Conservation (phyloP, 2,797 vertebrate species). For the Myotis findleyi region DNA sequence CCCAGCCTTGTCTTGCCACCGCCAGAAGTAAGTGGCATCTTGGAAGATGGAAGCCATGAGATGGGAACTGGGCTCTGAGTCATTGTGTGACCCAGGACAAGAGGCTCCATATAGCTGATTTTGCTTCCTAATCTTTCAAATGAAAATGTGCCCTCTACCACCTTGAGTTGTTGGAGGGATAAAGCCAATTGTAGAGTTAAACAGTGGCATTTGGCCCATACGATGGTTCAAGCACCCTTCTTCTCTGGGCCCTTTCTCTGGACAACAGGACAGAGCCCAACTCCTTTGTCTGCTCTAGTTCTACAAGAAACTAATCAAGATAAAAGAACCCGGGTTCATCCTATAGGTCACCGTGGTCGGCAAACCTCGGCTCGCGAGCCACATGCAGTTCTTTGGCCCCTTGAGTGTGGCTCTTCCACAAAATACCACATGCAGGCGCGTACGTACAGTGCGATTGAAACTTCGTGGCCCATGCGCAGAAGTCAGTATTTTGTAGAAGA, state of each 20-base stretch:
- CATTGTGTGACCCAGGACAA: neutral
- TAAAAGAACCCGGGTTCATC: neutral
- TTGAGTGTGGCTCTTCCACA: no score
- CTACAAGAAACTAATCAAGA: neutral
- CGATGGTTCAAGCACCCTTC: neutral
- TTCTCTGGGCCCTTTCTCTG: neutral
- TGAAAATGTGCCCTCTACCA: neutral
- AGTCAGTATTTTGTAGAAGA: no score
- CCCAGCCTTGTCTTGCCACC: accelerated
- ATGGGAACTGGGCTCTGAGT: conserved; percentile 33
- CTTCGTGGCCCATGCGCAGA: no score
- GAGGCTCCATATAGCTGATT: neutral
- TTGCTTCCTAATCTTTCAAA: conserved; percentile 40
- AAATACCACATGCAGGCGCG: no score
- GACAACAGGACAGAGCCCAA: neutral
- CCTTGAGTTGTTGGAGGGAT: neutral
- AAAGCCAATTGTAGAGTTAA: neutral
- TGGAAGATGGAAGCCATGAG: neutral
- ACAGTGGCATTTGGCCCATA: neutral
- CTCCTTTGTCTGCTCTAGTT: neutral
- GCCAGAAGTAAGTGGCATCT: neutral
- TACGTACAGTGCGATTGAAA: no score
- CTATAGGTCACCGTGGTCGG: neutral
- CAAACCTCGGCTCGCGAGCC: no score
- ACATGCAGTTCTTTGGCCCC: no score